These are phyloP conservation scores for Gryon sp. DNA, from an alignment of 1,140 invertebrate species.

Conservation along the genomic window DNA sequence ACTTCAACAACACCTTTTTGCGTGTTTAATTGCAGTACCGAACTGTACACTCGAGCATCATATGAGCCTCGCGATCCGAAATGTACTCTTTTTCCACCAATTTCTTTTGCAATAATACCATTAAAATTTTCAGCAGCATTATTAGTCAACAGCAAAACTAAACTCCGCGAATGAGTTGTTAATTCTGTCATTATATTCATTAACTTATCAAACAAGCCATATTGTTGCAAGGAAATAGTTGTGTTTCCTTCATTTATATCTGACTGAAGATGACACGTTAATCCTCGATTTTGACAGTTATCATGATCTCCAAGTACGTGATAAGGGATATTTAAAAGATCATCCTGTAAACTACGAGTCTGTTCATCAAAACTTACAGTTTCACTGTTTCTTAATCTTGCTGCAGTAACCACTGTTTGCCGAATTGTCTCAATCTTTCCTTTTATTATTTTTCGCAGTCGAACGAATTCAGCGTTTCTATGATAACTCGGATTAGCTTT, in stretches of 20 bases:
- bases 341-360: not conserved
- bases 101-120: constrained; percentile 66
- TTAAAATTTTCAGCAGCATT: constrained; percentile 74
- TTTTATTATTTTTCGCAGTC: not conserved
- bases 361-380: not conserved
- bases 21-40: constrained; percentile 65
- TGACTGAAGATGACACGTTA: too few relatives aligned
- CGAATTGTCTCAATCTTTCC: not conserved
- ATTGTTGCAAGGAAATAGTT: constrained; percentile 47
- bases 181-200: constrained; percentile 16
- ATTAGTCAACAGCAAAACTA: constrained; percentile 68
- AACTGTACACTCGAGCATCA: constrained; percentile 54
- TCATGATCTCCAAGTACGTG: constrained; percentile 74
- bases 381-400: not conserved
- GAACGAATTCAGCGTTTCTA: not conserved
- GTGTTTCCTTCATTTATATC: constrained; percentile 45
- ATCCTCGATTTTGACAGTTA: constrained; percentile 60
- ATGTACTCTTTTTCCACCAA: constrained; percentile 72
- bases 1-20: not conserved
- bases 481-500: not conserved
- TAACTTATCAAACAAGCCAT: constrained; percentile 35
- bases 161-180: constrained; percentile 41
- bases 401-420: not conserved
- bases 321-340: constrained; percentile 23
- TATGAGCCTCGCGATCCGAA: constrained; percentile 62